Evolutionary conservation across 2,888 invertebrate genomes (phyloP), one percentile per base, ranked within the genome.

Genomic region (Muschampia plurimacula): DNA sequence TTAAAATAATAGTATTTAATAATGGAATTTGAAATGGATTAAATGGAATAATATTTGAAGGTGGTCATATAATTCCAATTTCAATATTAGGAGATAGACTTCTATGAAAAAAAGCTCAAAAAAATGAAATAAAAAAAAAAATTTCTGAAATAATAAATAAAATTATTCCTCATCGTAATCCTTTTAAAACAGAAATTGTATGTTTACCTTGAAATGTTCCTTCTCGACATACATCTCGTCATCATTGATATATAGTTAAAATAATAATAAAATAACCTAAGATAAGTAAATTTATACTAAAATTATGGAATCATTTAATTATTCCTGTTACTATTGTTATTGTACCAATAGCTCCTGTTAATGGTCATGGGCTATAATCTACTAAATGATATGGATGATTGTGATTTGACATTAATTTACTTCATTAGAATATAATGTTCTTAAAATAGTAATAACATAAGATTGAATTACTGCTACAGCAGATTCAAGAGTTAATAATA

Each of bases 111-210:
- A 95, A 95, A 49, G 94, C 92, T 88, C 95, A 95, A 86, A 96
- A 95, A 87, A 95, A 95, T 32, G 32, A 32, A 32, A 32, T 32
- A 32, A 32, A 32, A 32, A 32, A 32, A 32, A 32, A 32, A 2
- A 96, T 87, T 95, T 97, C 96, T 65, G 96, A 96, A 7, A 95
- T 86, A 95, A 96, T 96, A 95, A 97, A 96, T 91, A 96, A 85
- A 85, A 96, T 96, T 95, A 97, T 96, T 89, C 96, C 96, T 94
- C 95, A 95, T 74, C 95, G 95, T 86, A 97, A 81, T 2, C 96
- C 96, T 84, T 90, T 92, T 10, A 89, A 88, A 1, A 96, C 96
- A 82, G 88, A 81, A 36, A 89, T 86, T 0, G 96, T 96, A 82
- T 97, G 96, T 70, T 95, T 85, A 2, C 22, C 22, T 22, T 22